These are phyloP conservation scores for Zaprionus davidi DNA, from an alignment of 1,140 invertebrate species.

Conservation along the genomic window DNA sequence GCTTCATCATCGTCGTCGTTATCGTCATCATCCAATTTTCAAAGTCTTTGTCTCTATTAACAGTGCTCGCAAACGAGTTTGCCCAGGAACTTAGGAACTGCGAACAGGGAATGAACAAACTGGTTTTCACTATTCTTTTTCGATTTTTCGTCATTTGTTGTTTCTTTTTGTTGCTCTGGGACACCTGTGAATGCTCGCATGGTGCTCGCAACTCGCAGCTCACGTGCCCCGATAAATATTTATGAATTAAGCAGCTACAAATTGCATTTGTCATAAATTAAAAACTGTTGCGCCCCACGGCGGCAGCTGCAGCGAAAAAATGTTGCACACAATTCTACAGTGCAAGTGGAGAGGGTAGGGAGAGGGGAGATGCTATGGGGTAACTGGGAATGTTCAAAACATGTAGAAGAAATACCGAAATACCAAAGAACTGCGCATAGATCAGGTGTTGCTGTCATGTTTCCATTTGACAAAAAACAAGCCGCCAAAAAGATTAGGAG, in stretches of 20 bases:
- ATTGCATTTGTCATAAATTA: conserved; percentile 62
- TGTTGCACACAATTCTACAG: background rate
- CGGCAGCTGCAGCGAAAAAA: conserved; percentile 14
- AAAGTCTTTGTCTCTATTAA: conserved; percentile 38
- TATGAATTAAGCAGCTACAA: conserved; percentile 69
- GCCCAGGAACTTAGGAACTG: conserved; percentile 10
- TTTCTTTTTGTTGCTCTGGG: conserved; percentile 11
- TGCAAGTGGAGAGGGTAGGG: background rate
- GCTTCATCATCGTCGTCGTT: conserved; percentile 58
- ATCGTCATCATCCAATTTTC: conserved; percentile 39
- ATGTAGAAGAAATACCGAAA: conserved; percentile 44
- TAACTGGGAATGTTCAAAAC: conserved; percentile 42
- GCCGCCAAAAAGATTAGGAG: conserved; percentile 40
- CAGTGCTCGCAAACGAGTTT: conserved; percentile 22
- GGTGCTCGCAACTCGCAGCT: conserved; percentile 34
- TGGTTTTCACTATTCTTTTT: conserved; percentile 29
- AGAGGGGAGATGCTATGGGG: background rate
- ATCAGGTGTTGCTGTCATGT: conserved; percentile 61
- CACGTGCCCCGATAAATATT: conserved; percentile 72
- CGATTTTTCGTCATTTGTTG: conserved; percentile 8
- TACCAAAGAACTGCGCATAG: conserved; percentile 34
- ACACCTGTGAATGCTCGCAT: conserved; percentile 61
- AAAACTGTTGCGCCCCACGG: conserved; percentile 30
- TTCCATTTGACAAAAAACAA: conserved; percentile 55
- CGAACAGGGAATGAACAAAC: conserved; percentile 27